These are phyloP conservation scores for Ricordea florida DNA, from an alignment of 92 coral and sea anemone species.

Conservation along the genomic window DNA sequence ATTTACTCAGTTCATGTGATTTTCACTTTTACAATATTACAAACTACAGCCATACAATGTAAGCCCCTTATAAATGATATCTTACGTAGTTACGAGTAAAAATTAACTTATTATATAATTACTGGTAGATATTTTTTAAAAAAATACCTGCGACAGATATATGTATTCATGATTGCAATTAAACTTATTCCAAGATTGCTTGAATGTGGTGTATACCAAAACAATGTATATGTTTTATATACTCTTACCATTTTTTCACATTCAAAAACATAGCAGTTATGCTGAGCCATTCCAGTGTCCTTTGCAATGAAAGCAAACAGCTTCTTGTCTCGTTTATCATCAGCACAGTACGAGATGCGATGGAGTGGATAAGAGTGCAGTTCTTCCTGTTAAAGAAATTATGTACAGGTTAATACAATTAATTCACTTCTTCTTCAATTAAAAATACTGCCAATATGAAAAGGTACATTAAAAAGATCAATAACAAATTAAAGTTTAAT, in stretches of 20 bases:
- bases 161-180: too few species aligned
- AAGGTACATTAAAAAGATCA: neutral
- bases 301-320: conserved; percentile 97
- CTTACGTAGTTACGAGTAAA: too few species aligned
- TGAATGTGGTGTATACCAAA: too few species aligned
- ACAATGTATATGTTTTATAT: neutral
- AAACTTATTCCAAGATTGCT: too few species aligned
- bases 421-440: neutral
- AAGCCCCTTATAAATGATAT: too few species aligned
- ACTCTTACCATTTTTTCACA: conserved; percentile 85
- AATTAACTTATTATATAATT: too few species aligned
- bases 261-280: conserved; percentile 88
- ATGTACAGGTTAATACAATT: neutral
- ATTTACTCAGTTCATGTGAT: too few species aligned
- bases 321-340: conserved; percentile 89
- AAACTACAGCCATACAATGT: too few species aligned
- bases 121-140: too few species aligned
- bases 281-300: conserved; percentile 79
- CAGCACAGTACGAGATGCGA: conserved; percentile 97
- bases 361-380: conserved; percentile 86
- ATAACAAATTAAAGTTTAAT: neutral
- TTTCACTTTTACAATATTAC: too few species aligned
- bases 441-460: neutral
- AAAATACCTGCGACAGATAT: too few species aligned
- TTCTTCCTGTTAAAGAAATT: conserved; percentile 54